Base-by-base conservation (phyloP, 2,888 invertebrate genomes). In the Gandaritis pyraliata region DNA sequence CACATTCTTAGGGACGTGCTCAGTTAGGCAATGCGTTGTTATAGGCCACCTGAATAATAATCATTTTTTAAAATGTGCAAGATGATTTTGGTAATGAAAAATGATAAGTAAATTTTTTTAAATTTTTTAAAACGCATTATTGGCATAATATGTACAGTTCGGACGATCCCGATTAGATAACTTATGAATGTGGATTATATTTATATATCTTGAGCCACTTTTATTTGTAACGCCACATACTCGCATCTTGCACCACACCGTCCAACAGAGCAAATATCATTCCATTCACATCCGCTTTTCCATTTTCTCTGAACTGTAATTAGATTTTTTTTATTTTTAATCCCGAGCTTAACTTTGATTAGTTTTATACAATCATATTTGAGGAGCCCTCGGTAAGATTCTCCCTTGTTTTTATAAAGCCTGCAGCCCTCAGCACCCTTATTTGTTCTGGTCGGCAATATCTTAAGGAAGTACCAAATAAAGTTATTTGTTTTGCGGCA, bases 241-340 rank as follows among this genome's bases (percentile, higher is more conserved):
- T 61, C 51, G 2, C 53, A 47, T 62, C 69, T 78, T 76, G 59
- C 5, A 58, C 75, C 75, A 61, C 43, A 18, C 51, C 41, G 50
- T 47, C 65, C 68, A 64, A 75, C 71, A 78, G 77, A 77, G 74
- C 77, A 83, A 82, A 86, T 81, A 84, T 82, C 73, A 82, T 82
- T 81, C 78, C 70, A 79, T 76, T 78, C 77, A 78, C 72, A 78
- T 81, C 74, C 77, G 69, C 72, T 68, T 74, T 79, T 68, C 73
- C 71, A 72, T 75, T 81, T 80, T 77, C 68, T 75, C 73, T 72
- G 71, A 70, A 73, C 72, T 69, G 62, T 75, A 76, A 75, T 75
- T 74, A 75, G 63, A 69, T 72, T 72, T 72, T 72, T 72, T 69
- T 62, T 67, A 51, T 61, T 73, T 67, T 66, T 60, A 49, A 51